Base-by-base conservation (phyloP, 1,140 invertebrate species). In the Drosophila baimaii region DNA sequence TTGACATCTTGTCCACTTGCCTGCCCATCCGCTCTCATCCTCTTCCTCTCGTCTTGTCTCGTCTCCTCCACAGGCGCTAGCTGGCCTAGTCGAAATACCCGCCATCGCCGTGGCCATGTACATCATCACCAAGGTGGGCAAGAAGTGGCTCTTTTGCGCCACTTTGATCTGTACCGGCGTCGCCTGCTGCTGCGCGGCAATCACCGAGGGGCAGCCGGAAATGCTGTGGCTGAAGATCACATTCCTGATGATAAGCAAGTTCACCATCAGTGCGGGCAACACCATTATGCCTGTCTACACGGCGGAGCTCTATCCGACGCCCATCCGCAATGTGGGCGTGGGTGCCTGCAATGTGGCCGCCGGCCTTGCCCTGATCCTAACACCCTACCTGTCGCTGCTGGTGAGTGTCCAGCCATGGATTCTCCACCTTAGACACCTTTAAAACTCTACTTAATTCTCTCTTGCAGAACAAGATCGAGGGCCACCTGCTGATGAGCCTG, bases 271-370 rank as follows among this genome's bases (percentile, higher is more conserved):
- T 37, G 93, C 94, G 3, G 94, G 95, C 2, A 96, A 96, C 78
- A 95, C 95, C 71, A 94, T 96, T 61, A 93, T 96, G 92, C 95
- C 95, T 0, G 95, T 96, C 10, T 96, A 94, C 77, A 96, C 95
- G 3, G 95, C 95, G 2, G 95, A 96, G 90, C 90, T 96, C 5
- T 96, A 95, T 92, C 95, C 95, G 2, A 96, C 95, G 3, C 93
- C 95, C 43, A 94, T 96, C 73, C 93, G 95, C 57, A 96, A 96
- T 83, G 92, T 96, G 41, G 95, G 95, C 10, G 95, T 96, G 9
- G 95, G 95, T 3, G 94, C 94, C 3, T 95, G 94, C 79, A 95
- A 96, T 86, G 93, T 95, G 39, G 93, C 95, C 15, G 95, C 95
- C 2, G 95, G 95, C 17, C 89, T 95, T 19, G 95, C 95, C 19